Base-by-base conservation (phyloP, 2,797 vertebrate genomes). In the Epinephelus malabaricus region DNA sequence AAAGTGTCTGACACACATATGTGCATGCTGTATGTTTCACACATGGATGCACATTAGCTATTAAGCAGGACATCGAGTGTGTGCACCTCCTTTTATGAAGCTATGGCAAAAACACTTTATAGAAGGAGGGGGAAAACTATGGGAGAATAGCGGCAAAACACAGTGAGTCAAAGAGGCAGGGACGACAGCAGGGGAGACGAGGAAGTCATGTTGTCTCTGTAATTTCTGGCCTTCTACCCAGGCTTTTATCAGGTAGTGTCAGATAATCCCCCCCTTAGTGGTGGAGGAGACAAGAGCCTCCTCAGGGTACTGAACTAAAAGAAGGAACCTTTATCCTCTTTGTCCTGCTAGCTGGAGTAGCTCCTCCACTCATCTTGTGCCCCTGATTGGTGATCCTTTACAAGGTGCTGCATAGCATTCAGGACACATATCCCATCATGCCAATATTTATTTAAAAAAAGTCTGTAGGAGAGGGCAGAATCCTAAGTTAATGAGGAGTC, bases 1-100 rank as follows among this genome's bases (percentile, higher is more conserved):
- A 43, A 58, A 64, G 71, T 71, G 76, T 86, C 67, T 89, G 83
- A 88, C 87, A 92, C 70, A 86, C 84, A 85, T 85, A 81, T 13
- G 21, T 66, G 17, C 76, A 64, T 60, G 27, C 73, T 85, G 45
- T 58, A 80, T 79, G 63, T 63, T 49, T 78, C 50, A 73, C 61
- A 63, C 75, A 86, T 87, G 84, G 54, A 63, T 85, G 70, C 79
- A 80, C 74, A 76, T 38, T 51, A 59, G 58, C 56, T 79, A 70
- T 68, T 78, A 65, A 72, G 54, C 30, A 49, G 50, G 25, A 21
- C 63, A 51, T 45, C 76, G 65, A 71, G 62, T 51, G 30, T 56
- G 50, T 27, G n/a, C 19, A 56, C 15, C 17, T 61, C 34, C 63
- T 80, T 86, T 81, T 54, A 67, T 73, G 51, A 76, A 59, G 25